Percentiles rank a stretch among this genome's conserved stretches.
phyloP scores from a whole-genome alignment of 2,797 vertebrate species.

The Acanthopagrus latus region DNA sequence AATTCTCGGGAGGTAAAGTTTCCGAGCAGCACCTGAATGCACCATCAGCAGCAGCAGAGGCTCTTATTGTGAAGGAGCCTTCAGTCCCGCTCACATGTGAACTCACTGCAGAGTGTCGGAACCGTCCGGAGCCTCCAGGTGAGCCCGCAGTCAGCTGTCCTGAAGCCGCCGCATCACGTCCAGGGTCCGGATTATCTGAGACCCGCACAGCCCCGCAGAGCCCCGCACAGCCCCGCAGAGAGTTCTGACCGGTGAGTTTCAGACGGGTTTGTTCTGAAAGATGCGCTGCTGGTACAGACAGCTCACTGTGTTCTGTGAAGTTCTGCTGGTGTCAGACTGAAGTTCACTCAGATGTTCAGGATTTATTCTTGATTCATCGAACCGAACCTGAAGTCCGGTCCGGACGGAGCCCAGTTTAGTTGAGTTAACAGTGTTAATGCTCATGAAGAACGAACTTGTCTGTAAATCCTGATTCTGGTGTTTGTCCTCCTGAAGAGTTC shows the following conservation, averaged over 20 bases:
- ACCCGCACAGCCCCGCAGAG: too few relatives aligned
- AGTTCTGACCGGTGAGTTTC: conserved; percentile 50
- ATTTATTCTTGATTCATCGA: too few relatives aligned
- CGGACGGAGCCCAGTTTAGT: too few relatives aligned
- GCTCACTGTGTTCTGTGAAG: too few relatives aligned
- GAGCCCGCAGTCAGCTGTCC: conserved; percentile 1
- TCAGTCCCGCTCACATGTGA: conserved; percentile 45
- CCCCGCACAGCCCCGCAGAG: too few relatives aligned
- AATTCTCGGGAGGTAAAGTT: rapidly evolving
- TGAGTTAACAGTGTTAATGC: too few relatives aligned
- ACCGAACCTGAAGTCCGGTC: too few relatives aligned
- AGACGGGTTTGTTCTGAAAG: neutral
- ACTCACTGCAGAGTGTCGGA: conserved; percentile 55
- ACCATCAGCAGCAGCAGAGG: neutral
- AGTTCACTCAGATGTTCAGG: too few relatives aligned
- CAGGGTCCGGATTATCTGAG: neutral
- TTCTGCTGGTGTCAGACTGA: too few relatives aligned
- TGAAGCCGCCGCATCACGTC: neutral
- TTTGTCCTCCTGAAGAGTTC: neutral
- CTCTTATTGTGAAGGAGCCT: conserved; percentile 11
- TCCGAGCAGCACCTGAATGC: conserved; percentile 22
- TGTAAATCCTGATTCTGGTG: neutral
- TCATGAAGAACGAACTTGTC: too few relatives aligned
- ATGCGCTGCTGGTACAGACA: too few relatives aligned
- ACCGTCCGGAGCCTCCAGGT: conserved; percentile 43